Percentiles rank a stretch among this genome's conserved stretches.
phyloP scores from a whole-genome alignment of 92 coral and sea anemone genomes.

The Actinostola sp. region DNA sequence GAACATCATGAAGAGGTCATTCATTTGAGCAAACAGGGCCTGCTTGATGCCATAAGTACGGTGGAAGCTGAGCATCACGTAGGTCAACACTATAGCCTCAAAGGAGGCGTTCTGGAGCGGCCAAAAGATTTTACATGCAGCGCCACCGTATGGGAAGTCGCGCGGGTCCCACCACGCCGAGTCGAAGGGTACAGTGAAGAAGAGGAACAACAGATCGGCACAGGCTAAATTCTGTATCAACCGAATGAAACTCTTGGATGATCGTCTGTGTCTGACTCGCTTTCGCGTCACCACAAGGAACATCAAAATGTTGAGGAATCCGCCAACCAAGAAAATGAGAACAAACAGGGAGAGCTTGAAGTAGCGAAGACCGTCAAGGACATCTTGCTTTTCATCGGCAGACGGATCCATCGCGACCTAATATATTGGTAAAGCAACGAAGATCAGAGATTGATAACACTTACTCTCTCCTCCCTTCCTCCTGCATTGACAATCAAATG shows the following conservation, averaged over 20 bases:
- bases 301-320: conserved; percentile 52
- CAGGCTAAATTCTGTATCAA: conserved; percentile 80
- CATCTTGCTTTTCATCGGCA: conserved; percentile 28
- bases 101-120: conserved; percentile 81
- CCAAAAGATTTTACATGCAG: conserved; percentile 77
- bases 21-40: conserved; percentile 76
- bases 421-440: too few relatives aligned
- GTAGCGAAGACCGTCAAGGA: conserved; percentile 28
- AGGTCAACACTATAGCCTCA: conserved; percentile 79
- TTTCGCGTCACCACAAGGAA: conserved; percentile 63
- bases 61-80: conserved; percentile 78
- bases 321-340: conserved; percentile 56
- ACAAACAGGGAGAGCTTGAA: conserved; percentile 53
- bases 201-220: conserved; percentile 75
- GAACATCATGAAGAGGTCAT: conserved; percentile 56
- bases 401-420: conserved; percentile 27
- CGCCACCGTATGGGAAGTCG: conserved; percentile 76
- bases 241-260: conserved; percentile 69
- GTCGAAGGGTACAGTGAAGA: conserved; percentile 81
- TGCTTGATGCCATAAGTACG: conserved; percentile 74
- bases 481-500: too few relatives aligned
- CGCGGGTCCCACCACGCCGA: conserved; percentile 58
- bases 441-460: background rate
- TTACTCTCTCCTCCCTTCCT: too few relatives aligned
- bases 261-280: conserved; percentile 52